Evolutionary conservation across 2,888 invertebrate genomes (phyloP), one percentile per base, ranked within the genome.

Genomic region (Disparrhopalites patrizii): DNA sequence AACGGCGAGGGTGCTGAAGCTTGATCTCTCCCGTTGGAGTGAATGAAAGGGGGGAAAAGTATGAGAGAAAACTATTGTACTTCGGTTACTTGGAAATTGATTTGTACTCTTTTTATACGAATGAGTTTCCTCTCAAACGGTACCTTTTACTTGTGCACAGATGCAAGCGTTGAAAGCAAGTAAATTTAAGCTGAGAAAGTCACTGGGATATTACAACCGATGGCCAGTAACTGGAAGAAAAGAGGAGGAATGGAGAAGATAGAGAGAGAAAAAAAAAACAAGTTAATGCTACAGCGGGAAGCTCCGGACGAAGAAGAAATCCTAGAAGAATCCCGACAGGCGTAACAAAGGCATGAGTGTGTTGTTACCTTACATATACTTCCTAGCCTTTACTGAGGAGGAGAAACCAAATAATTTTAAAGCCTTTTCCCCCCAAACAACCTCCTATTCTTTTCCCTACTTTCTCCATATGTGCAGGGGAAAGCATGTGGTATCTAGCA

Each of bases 161-260:
- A 55, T 15, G 36, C 55, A 30, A 30, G 31, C 30, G n/a, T n/a
- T 13, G 55, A 2, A 55, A 30, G 36, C 20, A n/a, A 55, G 55
- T 20, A 33, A 55, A 15, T 31, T 55, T 55, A 55, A 55, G 33
- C 55, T 55, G 55, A n/a, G 55, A 33, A 55, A 55, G 10, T 18
- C 18, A 36, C 8, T 31, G 20, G 8, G 31, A 30, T 55, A 55
- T 33, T 20, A 20, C 20, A 33, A 43, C 31, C 20, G 20, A 18
- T 13, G 31, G 33, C 18, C 31, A 33, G 31, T 7, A 33, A 13
- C 47, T 47, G 7, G 20, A 47, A 47, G 47, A 7, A 36, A 23
- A 47, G 23, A 8, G 25, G 47, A 47, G 47, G n/a, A n/a, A n/a
- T n/a, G n/a, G n/a, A n/a, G n/a, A n/a, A n/a, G n/a, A n/a, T n/a